Conservation (phyloP, 2,888 invertebrate species). For the Prosapia bicincta region DNA sequence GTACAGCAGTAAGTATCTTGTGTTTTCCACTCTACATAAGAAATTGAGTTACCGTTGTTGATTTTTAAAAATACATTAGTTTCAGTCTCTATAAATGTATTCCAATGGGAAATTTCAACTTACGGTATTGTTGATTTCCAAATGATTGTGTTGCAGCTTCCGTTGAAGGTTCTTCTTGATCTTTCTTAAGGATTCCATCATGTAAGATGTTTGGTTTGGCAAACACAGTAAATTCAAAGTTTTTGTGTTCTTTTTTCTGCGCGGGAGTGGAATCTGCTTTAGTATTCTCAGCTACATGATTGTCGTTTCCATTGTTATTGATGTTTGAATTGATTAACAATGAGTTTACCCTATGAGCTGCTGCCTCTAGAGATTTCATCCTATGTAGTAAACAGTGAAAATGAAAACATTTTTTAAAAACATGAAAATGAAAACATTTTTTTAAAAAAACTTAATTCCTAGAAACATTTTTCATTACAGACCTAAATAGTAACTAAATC, state of each 20-base stretch:
- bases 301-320: not conserved
- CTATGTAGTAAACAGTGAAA: too few relatives aligned
- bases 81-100: too few relatives aligned
- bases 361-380: slow-evolving; percentile 20
- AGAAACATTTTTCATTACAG: too few relatives aligned
- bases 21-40: too few relatives aligned
- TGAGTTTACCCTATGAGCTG: slow-evolving; percentile 16
- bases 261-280: not conserved
- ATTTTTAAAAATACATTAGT: too few relatives aligned
- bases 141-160: not conserved
- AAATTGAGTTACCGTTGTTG: too few relatives aligned
- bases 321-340: slow-evolving; percentile 2
- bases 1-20: too few relatives aligned
- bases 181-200: not conserved
- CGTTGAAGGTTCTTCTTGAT: not conserved
- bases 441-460: too few relatives aligned
- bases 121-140: not conserved
- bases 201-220: not conserved
- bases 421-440: too few relatives aligned
- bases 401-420: too few relatives aligned
- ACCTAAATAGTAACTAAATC: too few relatives aligned
- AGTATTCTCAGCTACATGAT: not conserved
- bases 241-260: not conserved
- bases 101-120: too few relatives aligned
- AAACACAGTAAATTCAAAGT: not conserved